phyloP scores from a whole-genome alignment of 2,797 vertebrate species.

The Periophthalmus magnuspinnatus region DNA sequence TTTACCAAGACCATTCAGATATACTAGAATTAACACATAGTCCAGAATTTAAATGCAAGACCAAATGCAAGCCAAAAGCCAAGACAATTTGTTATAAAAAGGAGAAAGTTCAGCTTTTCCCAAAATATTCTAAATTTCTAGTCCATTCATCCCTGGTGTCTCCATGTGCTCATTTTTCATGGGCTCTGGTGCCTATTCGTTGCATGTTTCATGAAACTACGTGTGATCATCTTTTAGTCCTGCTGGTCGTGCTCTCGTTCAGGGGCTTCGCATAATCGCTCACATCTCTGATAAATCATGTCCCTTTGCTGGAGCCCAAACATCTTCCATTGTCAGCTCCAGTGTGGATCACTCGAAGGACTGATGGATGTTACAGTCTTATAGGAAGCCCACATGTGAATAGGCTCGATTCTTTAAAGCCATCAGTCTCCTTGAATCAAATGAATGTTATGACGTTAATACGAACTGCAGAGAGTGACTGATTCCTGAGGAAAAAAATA shows the following conservation, averaged over 20 bases:
- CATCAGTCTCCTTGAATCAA: not conserved
- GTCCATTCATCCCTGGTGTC: slow-evolving; percentile 53
- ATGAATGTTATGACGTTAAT: not conserved
- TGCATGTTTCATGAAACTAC: slow-evolving; percentile 71
- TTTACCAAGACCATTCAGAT: too few species aligned
- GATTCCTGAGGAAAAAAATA: too few species aligned
- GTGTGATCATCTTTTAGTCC: slow-evolving; percentile 63
- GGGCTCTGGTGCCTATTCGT: slow-evolving; percentile 40
- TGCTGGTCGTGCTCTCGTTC: slow-evolving; percentile 42
- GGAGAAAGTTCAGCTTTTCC: slow-evolving; percentile 13
- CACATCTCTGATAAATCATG: slow-evolving; percentile 68
- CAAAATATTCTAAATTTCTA: slow-evolving; percentile 16
- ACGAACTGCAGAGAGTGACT: too few species aligned
- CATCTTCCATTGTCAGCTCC: slow-evolving; percentile 66
- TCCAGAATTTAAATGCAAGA: too few species aligned
- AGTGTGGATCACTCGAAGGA: slow-evolving; percentile 38
- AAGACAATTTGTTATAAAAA: not conserved
- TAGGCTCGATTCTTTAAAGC: slow-evolving; percentile 63
- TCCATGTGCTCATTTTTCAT: slow-evolving; percentile 53
- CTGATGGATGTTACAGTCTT: slow-evolving; percentile 64
- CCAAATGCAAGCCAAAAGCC: slow-evolving; percentile 5
- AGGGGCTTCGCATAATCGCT: slow-evolving; percentile 62
- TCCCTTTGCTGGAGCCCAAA: slow-evolving; percentile 61
- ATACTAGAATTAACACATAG: too few species aligned
- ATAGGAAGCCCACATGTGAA: slow-evolving; percentile 40